phyloP scores from a whole-genome alignment of 2,113 vertebrate species.

The Indri indri region DNA sequence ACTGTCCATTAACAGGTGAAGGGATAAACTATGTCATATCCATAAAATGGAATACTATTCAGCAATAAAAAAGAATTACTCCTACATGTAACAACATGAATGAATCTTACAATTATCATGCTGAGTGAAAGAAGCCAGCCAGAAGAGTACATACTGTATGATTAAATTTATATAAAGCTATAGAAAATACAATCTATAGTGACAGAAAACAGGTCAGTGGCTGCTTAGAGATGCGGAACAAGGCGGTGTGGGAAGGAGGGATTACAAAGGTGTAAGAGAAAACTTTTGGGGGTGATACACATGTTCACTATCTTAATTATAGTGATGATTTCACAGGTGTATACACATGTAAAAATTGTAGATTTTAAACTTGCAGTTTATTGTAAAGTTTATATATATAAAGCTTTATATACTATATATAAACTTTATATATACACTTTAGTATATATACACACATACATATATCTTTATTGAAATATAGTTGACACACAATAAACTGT shows the following conservation, averaged over 20 bases:
- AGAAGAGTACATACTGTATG: neutral
- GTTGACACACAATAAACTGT: neutral
- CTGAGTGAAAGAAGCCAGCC: neutral
- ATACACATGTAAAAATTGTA: neutral
- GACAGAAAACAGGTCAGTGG: neutral
- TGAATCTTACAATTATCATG: neutral
- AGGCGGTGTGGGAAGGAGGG: neutral
- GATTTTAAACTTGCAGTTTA: neutral
- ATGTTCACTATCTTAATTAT: neutral
- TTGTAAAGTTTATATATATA: neutral
- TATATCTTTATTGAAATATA: neutral
- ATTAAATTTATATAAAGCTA: neutral
- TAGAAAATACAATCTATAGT: neutral
- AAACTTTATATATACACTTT: neutral
- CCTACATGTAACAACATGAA: neutral
- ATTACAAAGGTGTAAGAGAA: neutral
- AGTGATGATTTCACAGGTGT: neutral
- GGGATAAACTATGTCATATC: neutral
- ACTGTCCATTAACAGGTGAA: neutral
- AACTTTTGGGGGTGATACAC: neutral
- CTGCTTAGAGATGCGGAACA: neutral
- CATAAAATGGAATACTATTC: neutral
- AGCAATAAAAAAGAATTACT: neutral
- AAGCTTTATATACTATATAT: neutral
- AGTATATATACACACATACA: neutral